Evolutionary conservation across 2,888 invertebrate genomes (phyloP).

Genomic region (Bombylius major): DNA sequence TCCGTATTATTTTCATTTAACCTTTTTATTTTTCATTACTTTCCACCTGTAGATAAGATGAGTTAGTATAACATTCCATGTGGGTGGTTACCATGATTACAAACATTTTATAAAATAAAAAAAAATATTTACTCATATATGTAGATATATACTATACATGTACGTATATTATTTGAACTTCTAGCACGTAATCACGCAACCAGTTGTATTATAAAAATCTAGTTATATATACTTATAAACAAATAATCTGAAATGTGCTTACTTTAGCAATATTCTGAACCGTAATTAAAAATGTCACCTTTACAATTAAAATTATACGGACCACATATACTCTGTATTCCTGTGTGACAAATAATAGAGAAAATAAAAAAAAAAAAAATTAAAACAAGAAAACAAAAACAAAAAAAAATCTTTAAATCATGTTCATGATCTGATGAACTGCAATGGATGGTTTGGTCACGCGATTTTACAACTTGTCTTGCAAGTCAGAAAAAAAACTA

Average conservation of each 20-base stretch:
- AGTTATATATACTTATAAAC: not conserved
- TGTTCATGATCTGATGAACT: not conserved
- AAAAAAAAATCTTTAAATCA: not conserved
- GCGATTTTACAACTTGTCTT: too few relatives aligned
- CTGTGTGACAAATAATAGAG: not conserved
- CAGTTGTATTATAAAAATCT: not conserved
- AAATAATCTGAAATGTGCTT: too few relatives aligned
- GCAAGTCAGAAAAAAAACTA: too few relatives aligned
- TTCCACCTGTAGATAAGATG: not conserved
- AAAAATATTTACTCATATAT: not conserved
- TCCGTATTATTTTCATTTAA: too few relatives aligned
- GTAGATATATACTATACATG: not conserved
- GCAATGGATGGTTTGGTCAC: too few relatives aligned
- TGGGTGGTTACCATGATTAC: slow-evolving; percentile 2
- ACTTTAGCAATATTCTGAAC: too few relatives aligned
- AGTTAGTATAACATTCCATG: not conserved
- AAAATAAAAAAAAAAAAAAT: not conserved
- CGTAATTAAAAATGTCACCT: slow-evolving; percentile 6
- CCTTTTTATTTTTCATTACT: too few relatives aligned
- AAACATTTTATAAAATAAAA: not conserved
- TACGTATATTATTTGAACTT: not conserved
- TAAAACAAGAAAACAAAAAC: too few relatives aligned
- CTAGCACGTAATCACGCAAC: slow-evolving; percentile 4
- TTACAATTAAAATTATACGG: too few relatives aligned
- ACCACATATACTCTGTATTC: not conserved